Conservation (phyloP, 2,113 vertebrate species). For the Tricholaema leucomelas region DNA sequence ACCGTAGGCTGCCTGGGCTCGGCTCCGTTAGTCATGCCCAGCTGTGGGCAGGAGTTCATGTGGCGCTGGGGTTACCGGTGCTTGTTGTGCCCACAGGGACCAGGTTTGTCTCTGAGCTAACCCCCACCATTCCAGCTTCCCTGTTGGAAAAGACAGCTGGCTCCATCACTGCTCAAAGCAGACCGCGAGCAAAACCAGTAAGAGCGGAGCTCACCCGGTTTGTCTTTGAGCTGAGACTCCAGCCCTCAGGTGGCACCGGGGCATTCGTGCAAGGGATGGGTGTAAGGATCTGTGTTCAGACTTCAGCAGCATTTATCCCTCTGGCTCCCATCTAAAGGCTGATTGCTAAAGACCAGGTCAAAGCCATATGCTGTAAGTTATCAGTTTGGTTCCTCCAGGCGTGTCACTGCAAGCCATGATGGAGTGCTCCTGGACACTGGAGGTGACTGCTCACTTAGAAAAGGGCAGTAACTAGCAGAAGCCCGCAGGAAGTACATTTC, state of each 20-base stretch:
- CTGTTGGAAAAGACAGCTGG: not conserved
- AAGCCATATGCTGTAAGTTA: not conserved
- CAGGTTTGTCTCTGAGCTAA: not conserved
- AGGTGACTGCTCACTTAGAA: not conserved
- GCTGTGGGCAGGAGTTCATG: not conserved
- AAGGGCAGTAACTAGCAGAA: not conserved
- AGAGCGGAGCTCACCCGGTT: not conserved
- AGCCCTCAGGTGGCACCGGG: not conserved
- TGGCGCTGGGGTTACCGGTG: not conserved
- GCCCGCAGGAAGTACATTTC: not conserved
- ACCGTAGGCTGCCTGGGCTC: not conserved
- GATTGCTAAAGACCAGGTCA: not conserved
- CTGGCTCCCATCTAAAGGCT: not conserved
- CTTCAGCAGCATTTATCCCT: not conserved
- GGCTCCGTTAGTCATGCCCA: not conserved
- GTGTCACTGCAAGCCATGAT: not conserved
- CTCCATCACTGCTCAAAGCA: not conserved
- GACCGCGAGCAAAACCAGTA: fast-evolving
- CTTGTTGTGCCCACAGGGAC: fast-evolving
- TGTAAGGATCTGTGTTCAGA: fast-evolving
- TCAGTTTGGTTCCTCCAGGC: not conserved
- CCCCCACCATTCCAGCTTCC: not conserved
- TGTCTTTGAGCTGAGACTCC: not conserved
- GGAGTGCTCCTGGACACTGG: fast-evolving
- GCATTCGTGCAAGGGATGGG: fast-evolving